Evolutionary conservation across 2,113 vertebrate genomes (phyloP).

Genomic region (Thomomys bottae): DNA sequence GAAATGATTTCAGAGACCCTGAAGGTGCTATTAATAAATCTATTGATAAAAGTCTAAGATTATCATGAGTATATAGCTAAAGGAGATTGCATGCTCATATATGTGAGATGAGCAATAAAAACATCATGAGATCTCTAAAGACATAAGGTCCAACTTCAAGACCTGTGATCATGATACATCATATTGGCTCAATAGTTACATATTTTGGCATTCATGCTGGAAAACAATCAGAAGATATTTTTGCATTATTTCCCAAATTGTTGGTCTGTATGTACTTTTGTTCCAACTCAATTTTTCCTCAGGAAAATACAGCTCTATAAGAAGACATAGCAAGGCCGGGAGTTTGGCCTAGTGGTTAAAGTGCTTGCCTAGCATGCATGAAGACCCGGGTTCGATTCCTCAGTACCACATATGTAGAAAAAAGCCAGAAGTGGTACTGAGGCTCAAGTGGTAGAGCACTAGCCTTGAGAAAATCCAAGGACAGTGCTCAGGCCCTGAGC

Average conservation of each 20-base stretch:
- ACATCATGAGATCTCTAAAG: background rate
- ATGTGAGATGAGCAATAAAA: background rate
- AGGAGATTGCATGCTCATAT: background rate
- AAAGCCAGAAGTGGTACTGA: too few relatives aligned
- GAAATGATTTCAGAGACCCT: background rate
- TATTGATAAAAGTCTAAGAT: background rate
- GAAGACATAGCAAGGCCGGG: too few relatives aligned
- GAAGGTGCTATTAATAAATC: background rate
- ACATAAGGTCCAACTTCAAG: background rate
- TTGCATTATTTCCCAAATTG: background rate
- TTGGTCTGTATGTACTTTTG: background rate
- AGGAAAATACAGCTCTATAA: background rate
- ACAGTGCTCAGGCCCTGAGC: too few relatives aligned
- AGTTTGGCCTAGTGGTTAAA: too few relatives aligned
- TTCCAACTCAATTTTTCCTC: background rate
- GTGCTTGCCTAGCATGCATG: too few relatives aligned
- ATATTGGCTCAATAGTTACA: background rate
- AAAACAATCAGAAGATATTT: background rate
- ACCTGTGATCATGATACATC: background rate
- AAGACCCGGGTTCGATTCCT: too few relatives aligned
- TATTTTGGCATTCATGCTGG: background rate
- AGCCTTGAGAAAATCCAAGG: too few relatives aligned
- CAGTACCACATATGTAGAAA: too few relatives aligned
- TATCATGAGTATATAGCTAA: background rate
- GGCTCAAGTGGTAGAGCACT: too few relatives aligned